phyloP scores from a whole-genome alignment of 2,113 vertebrate species.

The Bujurquina vittata region DNA sequence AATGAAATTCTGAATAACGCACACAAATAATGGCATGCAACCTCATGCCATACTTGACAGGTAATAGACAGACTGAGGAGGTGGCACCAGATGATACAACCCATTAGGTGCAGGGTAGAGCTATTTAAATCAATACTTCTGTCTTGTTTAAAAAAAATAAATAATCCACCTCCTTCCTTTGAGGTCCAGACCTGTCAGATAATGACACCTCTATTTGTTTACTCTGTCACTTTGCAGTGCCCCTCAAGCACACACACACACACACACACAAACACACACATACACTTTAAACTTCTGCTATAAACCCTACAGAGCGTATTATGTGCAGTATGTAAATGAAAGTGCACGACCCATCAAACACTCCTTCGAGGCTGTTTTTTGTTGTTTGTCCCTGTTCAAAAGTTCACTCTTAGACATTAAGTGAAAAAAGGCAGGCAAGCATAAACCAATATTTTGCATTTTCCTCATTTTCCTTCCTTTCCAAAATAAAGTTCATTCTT shows the following conservation, averaged over 20 bases:
- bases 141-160: slow-evolving; percentile 31
- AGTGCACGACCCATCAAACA: background rate
- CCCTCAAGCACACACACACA: background rate
- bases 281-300: background rate
- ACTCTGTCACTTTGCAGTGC: slow-evolving; percentile 41
- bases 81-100: slow-evolving; percentile 73
- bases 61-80: slow-evolving; percentile 83
- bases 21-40: slow-evolving; percentile 74
- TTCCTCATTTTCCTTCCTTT: background rate
- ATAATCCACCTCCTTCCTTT: slow-evolving; percentile 48
- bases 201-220: slow-evolving; percentile 70
- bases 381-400: background rate
- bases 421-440: background rate
- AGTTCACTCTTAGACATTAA: background rate
- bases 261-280: background rate
- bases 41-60: slow-evolving; percentile 75
- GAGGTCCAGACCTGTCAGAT: slow-evolving; percentile 58
- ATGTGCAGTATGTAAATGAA: background rate
- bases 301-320: background rate
- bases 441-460: background rate
- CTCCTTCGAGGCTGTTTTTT: background rate
- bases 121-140: slow-evolving; percentile 79
- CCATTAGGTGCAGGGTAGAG: slow-evolving; percentile 72
- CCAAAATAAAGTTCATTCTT: background rate
- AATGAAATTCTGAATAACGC: slow-evolving; percentile 84